Percentiles rank a stretch among this genome's conserved stretches.
phyloP scores from a whole-genome alignment of 2,888 invertebrate genomes.

The Dryomyza anilis region DNA sequence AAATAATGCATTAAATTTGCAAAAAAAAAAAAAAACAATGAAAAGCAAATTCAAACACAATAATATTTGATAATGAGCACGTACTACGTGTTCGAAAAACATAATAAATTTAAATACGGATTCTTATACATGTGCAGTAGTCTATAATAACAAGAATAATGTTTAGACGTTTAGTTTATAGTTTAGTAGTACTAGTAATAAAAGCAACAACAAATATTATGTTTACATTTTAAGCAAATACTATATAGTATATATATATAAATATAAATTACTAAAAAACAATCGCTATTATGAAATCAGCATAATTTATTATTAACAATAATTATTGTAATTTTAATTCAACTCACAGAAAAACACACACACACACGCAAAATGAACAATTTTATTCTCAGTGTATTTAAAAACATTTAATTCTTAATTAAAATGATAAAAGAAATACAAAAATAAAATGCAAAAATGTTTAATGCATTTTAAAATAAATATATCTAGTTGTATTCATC shows the following conservation, averaged over 20 bases:
- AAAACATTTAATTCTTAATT: background rate
- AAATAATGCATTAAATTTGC: background rate
- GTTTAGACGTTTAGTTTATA: too few species aligned
- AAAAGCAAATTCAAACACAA: background rate
- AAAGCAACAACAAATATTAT: background rate
- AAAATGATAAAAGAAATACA: slow-evolving; percentile 1
- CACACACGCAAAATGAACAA: background rate
- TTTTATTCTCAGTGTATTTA: slow-evolving; percentile 17
- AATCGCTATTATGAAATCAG: background rate
- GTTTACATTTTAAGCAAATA: background rate
- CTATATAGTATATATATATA: background rate
- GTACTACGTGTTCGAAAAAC: background rate
- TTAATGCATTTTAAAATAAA: slow-evolving; percentile 6
- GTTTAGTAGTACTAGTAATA: too few species aligned
- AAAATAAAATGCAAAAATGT: slow-evolving; percentile 6
- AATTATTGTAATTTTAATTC: slow-evolving; percentile 12
- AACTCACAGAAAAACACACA: too few species aligned
- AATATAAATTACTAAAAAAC: background rate
- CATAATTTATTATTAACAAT: slow-evolving; percentile 6
- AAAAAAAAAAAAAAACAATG: background rate
- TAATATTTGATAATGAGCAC: background rate
- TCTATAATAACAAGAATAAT: slow-evolving; percentile 1
- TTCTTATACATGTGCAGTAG: slow-evolving; percentile 20
- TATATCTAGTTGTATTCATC: too few species aligned
- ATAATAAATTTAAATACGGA: slow-evolving; percentile 5